Evolutionary conservation across 2,113 vertebrate genomes (phyloP).

Genomic region (Aptenodytes patagonicus): DNA sequence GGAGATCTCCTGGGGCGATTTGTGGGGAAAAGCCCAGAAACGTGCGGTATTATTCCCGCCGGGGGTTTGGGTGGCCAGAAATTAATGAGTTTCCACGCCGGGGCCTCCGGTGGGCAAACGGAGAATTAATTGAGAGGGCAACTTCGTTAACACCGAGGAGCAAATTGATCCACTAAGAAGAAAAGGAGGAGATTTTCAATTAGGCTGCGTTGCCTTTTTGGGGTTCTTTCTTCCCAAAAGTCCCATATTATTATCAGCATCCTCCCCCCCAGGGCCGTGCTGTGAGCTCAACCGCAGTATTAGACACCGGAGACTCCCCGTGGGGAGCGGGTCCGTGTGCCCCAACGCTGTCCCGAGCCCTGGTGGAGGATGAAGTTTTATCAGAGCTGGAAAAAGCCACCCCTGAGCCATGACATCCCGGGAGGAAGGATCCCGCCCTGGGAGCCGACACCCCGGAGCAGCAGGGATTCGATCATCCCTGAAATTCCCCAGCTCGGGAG

Average conservation of each 20-base stretch:
- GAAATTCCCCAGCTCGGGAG: neutral
- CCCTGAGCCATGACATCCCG: accelerated
- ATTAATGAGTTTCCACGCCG: neutral
- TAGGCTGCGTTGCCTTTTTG: neutral
- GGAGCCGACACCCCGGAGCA: accelerated
- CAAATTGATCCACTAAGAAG: neutral
- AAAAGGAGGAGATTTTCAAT: neutral
- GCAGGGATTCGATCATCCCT: neutral
- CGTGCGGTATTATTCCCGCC: neutral
- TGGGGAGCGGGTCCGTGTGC: accelerated
- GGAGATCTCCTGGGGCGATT: neutral
- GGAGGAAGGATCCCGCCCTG: neutral
- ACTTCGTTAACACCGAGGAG: neutral
- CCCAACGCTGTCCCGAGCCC: neutral
- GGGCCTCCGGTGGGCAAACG: neutral
- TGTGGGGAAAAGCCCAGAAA: neutral
- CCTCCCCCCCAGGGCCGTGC: neutral
- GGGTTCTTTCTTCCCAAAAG: neutral
- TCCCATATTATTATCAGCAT: neutral
- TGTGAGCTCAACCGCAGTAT: neutral
- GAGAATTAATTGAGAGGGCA: conserved; percentile 15
- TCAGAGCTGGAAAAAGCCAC: neutral
- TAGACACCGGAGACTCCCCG: neutral
- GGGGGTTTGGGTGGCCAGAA: neutral
- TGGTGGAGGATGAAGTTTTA: neutral